Base-by-base conservation (phyloP, 2,113 vertebrate genomes). In the Salminus brasiliensis region DNA sequence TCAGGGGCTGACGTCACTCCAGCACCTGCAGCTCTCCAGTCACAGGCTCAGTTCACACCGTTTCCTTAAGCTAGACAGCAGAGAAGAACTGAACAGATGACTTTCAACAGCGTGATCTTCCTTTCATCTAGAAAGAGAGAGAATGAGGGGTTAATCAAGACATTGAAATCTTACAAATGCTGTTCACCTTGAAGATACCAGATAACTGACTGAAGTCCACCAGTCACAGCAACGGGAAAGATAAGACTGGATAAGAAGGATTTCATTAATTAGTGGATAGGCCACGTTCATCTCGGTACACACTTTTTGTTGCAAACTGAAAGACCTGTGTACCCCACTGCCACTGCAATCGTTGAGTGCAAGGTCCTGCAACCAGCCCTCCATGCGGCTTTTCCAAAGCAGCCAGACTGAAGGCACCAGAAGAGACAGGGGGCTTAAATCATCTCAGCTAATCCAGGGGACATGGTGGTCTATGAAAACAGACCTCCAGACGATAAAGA, bases 71-170 rank as follows among this genome's bases (percentile, higher is more conserved):
- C 4, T 25, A 53, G 30, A 52, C 79, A 53, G 72, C 85, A 78
- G 83, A 85, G 80, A 60, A 68, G 90, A 91, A 86, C 90, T 83
- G 87, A 86, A 72, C 5, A 86, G 82, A 85, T 81, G 91, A 89
- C 76, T 23, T 86, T 96, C 94, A 96, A 87, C 89, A 92, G 83
- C 89, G 86, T 84, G 87, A 89, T 83, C 86, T 89, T 93, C 90
- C 96, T 95, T 95, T 93, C 94, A 97, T 95, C 97, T 93, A 85
- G 12, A 78, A 32, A 85, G 47, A 49, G 16, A 30, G 1, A 69
- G 41, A 36, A 53, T 39, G 25, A 77, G 5, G 59, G 45, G 8
- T 18, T 21, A 15, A 67, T 53, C 41, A 72, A 30, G 8, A 45
- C 3, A 16, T 41, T n/a, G 47, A 23, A 66, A 5, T 7, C n/a